Conservation (phyloP, 2,888 invertebrate genomes). For the Lasiommata megera region DNA sequence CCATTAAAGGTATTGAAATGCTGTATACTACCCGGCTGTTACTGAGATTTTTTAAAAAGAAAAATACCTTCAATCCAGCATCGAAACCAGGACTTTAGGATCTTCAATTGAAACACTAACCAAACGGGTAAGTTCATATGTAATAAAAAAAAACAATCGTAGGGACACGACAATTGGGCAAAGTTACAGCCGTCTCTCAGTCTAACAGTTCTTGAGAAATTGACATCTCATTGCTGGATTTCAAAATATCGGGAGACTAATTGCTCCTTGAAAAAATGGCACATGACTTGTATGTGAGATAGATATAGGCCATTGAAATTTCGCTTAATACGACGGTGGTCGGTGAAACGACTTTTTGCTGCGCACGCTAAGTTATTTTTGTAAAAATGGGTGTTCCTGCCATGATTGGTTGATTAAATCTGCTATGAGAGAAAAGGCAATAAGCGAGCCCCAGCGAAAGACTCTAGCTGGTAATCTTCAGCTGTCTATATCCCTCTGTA, state of each 20-base stretch:
- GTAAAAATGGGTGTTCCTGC: conserved; percentile 13
- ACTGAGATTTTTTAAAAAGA: too few relatives aligned
- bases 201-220: conserved; percentile 28
- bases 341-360: conserved; percentile 16
- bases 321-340: conserved; percentile 18
- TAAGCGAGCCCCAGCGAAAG: too few relatives aligned
- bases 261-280: conserved; percentile 27
- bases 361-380: conserved; percentile 13
- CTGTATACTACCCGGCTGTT: too few relatives aligned
- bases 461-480: too few relatives aligned
- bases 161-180: background rate
- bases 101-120: too few relatives aligned
- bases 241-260: conserved; percentile 30
- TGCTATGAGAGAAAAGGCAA: background rate
- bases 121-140: too few relatives aligned
- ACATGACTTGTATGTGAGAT: conserved; percentile 30
- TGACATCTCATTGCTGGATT: conserved; percentile 31
- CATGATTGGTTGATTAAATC: background rate
- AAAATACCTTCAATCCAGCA: too few relatives aligned
- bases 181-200: conserved; percentile 6
- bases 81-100: too few relatives aligned
- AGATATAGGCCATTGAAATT: conserved; percentile 27
- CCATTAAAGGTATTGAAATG: too few relatives aligned
- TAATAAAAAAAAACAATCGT: too few relatives aligned
- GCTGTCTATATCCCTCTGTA: too few relatives aligned